A percentile compares a stretch with the other conserved stretches of the same genome.
These are phyloP conservation scores for Salvelinus sp. DNA, from an alignment of 2,113 vertebrate species.

Conservation along the genomic window DNA sequence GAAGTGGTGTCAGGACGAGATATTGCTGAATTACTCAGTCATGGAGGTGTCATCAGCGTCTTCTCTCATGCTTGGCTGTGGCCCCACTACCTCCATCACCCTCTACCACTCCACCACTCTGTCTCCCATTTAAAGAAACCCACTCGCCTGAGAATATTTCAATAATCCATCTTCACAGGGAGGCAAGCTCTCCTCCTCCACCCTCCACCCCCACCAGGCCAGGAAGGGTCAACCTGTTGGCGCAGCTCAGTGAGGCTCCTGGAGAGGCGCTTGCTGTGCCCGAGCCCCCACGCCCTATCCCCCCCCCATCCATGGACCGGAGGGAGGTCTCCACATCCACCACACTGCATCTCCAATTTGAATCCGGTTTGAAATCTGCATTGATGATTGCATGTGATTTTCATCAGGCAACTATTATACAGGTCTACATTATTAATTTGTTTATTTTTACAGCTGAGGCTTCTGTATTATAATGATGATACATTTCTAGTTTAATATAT, in stretches of 20 bases:
- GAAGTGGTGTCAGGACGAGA: constrained; percentile 47
- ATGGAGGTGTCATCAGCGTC: constrained; percentile 56
- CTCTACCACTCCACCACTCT: background rate
- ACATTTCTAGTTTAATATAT: constrained; percentile 52
- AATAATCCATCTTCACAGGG: constrained; percentile 57
- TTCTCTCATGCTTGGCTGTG: constrained; percentile 51
- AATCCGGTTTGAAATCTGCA: too few species aligned
- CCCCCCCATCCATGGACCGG: background rate
- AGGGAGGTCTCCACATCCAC: background rate
- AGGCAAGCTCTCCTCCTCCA: background rate
- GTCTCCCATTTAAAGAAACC: constrained; percentile 52
- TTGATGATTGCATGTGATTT: constrained; percentile 21
- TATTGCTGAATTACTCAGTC: constrained; percentile 55
- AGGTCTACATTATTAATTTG: constrained; percentile 58
- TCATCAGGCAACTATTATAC: constrained; percentile 10
- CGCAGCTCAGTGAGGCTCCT: background rate
- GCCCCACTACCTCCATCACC: background rate
- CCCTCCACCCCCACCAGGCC: constrained; percentile 12
- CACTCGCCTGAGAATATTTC: constrained; percentile 56
- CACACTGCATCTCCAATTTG: too few species aligned
- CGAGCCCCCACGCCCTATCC: too few species aligned
- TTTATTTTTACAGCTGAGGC: constrained; percentile 50
- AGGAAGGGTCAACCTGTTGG: background rate
- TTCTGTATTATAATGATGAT: constrained; percentile 48
- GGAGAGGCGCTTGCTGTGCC: too few species aligned